Percentiles rank a stretch among this genome's conserved stretches.
Conservation (phyloP, 2,888 invertebrate genomes). For the Cancer borealis region DNA sequence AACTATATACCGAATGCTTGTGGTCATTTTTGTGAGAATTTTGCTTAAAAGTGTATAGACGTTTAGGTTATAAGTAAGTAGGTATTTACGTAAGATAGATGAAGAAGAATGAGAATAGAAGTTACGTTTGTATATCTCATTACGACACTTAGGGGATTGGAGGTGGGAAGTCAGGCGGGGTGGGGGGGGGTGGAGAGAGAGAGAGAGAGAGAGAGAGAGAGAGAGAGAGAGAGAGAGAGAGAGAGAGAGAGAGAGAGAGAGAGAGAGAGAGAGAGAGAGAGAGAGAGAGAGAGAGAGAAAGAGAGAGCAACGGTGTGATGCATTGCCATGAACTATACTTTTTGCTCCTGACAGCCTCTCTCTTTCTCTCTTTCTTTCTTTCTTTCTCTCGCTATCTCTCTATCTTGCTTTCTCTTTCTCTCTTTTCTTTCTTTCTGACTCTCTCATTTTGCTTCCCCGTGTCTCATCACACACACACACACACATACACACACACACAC, state of each 20-base stretch:
- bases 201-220: constrained; percentile 26
- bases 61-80: too few relatives aligned
- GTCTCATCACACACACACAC: not conserved
- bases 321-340: too few relatives aligned
- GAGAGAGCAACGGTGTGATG: too few relatives aligned
- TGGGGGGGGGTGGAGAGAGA: not conserved
- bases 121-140: too few relatives aligned
- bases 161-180: not conserved
- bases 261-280: constrained; percentile 38
- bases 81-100: too few relatives aligned
- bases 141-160: too few relatives aligned
- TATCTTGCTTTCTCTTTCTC: constrained; percentile 11
- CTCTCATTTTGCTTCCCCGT: too few relatives aligned
- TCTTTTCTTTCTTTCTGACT: not conserved
- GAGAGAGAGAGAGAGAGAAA: constrained; percentile 5
- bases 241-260: constrained; percentile 40
- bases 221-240: constrained; percentile 40
- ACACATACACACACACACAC: not conserved
- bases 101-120: too few relatives aligned
- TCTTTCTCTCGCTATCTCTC: not conserved
- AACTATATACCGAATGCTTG: too few relatives aligned
- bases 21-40: too few relatives aligned
- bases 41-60: too few relatives aligned
- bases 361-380: not conserved
- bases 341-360: too few relatives aligned